Evolutionary conservation across 1,140 invertebrate genomes (phyloP).

Genomic region (Bathynomus jamesi): DNA sequence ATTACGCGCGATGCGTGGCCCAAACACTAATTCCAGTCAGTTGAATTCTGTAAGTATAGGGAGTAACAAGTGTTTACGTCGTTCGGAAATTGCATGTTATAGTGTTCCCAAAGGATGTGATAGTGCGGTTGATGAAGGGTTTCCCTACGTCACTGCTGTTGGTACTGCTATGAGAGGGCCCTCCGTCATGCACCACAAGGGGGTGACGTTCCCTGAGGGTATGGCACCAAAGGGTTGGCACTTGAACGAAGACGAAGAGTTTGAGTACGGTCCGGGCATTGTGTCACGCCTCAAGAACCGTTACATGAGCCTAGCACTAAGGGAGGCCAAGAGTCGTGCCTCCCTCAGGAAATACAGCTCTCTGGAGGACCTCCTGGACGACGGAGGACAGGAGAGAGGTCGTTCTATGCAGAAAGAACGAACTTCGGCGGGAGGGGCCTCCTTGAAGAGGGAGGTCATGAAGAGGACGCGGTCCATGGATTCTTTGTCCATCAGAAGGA

Average conservation of each 20-base stretch:
- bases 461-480: conserved; percentile 79
- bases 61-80: neutral
- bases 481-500: conserved; percentile 48
- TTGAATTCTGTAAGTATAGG: conserved; percentile 14
- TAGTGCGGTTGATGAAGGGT: conserved; percentile 7
- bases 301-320: conserved; percentile 68
- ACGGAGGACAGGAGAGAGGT: conserved; percentile 42
- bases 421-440: conserved; percentile 8
- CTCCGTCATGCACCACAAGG: conserved; percentile 34
- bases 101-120: no score
- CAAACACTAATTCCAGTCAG: conserved; percentile 12
- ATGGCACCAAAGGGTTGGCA: conserved; percentile 14
- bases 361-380: conserved; percentile 70
- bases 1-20: conserved; percentile 24
- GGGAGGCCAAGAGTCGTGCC: conserved; percentile 55
- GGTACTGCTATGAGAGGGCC: conserved; percentile 12
- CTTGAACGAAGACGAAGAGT: conserved; percentile 53
- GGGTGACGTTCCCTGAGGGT: conserved; percentile 26
- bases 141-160: conserved; percentile 21
- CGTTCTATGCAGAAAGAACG: conserved; percentile 18
- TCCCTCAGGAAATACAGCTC: conserved; percentile 66
- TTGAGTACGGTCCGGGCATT: conserved; percentile 84
- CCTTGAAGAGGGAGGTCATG: conserved; percentile 52
- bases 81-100: no score
- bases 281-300: conserved; percentile 75